A percentile compares a stretch with the other conserved stretches of the same genome.
Evolutionary conservation across 2,888 invertebrate species (phyloP).

Genomic region (Gandaritis pyraliata): DNA sequence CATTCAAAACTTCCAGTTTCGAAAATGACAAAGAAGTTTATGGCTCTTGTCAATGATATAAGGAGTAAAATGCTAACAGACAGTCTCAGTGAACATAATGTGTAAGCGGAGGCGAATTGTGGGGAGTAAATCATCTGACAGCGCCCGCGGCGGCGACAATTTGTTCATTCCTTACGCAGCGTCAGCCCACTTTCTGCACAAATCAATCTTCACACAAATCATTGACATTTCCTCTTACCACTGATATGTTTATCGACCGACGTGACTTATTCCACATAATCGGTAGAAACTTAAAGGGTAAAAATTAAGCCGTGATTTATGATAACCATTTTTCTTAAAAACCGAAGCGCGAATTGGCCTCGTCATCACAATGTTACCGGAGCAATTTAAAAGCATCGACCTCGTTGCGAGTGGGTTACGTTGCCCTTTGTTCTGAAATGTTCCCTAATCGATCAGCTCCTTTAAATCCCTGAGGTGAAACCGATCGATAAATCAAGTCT

Average conservation of each 20-base stretch:
- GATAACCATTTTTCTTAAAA: constrained; percentile 59
- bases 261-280: constrained; percentile 64
- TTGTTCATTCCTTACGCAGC: constrained; percentile 44
- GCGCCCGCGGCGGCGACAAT: constrained; percentile 49
- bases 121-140: constrained; percentile 50
- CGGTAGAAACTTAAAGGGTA: constrained; percentile 67
- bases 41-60: constrained; percentile 7
- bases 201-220: constrained; percentile 59
- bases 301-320: constrained; percentile 69
- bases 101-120: constrained; percentile 49
- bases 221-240: constrained; percentile 61
- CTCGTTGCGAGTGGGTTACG: constrained; percentile 16
- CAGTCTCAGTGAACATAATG: constrained; percentile 36
- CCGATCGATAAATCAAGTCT: constrained; percentile 36
- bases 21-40: too few species aligned
- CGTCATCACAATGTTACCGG: constrained; percentile 32
- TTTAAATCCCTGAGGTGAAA: constrained; percentile 35
- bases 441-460: constrained; percentile 34
- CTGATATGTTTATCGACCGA: constrained; percentile 52
- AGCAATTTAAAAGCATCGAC: constrained; percentile 40
- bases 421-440: constrained; percentile 25
- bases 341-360: constrained; percentile 42
- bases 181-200: constrained; percentile 27
- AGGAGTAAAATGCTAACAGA: constrained; percentile 20
- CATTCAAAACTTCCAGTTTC: background rate